phyloP scores from a whole-genome alignment of 2,888 invertebrate genomes.

The Lumbricus terrestris region DNA sequence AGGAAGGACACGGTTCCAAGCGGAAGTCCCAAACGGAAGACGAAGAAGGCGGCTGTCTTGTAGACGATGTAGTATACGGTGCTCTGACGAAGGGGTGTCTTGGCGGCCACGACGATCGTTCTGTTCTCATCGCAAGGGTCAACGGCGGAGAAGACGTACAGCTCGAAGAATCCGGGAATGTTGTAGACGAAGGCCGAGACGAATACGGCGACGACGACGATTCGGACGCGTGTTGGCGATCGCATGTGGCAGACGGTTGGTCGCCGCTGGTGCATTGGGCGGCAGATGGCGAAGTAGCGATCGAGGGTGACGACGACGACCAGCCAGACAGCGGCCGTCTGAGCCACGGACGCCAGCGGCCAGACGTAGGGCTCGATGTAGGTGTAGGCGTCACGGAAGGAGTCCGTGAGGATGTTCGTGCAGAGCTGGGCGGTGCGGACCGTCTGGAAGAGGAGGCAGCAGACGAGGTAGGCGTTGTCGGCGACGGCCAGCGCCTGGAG shows the following conservation, averaged over 20 bases:
- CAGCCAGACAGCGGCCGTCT: conserved; percentile 40
- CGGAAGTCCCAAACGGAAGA: conserved; percentile 37
- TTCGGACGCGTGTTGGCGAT: not conserved
- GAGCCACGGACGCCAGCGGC: conserved; percentile 39
- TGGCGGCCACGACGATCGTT: not conserved
- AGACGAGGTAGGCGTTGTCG: conserved; percentile 38
- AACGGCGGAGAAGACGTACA: not conserved
- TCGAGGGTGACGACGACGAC: conserved; percentile 40
- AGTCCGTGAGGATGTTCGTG: conserved; percentile 27
- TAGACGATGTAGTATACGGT: conserved; percentile 35
- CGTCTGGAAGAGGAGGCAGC: conserved; percentile 36
- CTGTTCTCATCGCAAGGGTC: conserved; percentile 5
- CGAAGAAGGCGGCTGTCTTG: conserved; percentile 32
- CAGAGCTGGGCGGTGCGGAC: conserved; percentile 34
- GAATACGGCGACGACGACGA: conserved; percentile 24
- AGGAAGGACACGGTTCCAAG: conserved; percentile 29
- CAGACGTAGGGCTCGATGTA: conserved; percentile 39
- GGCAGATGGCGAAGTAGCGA: conserved; percentile 39
- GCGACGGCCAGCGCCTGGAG: conserved; percentile 39
- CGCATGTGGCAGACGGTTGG: not conserved
- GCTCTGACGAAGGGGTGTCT: conserved; percentile 28
- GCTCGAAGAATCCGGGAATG: conserved; percentile 41
- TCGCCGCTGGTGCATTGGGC: conserved; percentile 31
- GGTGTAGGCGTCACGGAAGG: conserved; percentile 28
- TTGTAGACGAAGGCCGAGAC: conserved; percentile 37